Percentiles rank a stretch among this genome's conserved stretches.
phyloP scores from a whole-genome alignment of 92 coral and sea anemone species.

The Porites evermanni region DNA sequence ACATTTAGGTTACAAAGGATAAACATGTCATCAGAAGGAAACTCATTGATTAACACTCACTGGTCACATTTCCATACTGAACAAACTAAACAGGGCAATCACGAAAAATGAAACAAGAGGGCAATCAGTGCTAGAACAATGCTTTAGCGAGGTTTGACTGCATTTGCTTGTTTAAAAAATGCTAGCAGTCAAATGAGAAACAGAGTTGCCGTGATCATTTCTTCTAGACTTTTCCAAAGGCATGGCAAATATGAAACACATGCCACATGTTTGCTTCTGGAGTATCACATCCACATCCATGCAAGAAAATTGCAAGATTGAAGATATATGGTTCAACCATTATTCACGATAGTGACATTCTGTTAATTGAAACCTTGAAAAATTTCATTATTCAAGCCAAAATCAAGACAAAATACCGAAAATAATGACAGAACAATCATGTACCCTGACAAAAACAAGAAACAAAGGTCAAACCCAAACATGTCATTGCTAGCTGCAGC shows the following conservation, averaged over 20 bases:
- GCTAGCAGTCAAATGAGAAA: background rate
- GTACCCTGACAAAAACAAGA: background rate
- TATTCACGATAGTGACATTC: background rate
- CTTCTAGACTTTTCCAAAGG: slow-evolving; percentile 25
- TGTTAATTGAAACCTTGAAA: background rate
- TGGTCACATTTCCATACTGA: too few relatives aligned
- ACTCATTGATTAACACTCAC: too few relatives aligned
- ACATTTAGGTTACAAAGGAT: too few relatives aligned
- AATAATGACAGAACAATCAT: background rate
- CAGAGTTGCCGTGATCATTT: background rate
- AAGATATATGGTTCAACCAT: background rate
- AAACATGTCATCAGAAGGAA: too few relatives aligned
- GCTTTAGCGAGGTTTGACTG: background rate
- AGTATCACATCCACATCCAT: background rate
- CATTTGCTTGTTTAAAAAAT: background rate
- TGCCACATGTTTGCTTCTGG: background rate
- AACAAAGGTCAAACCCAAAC: slow-evolving; percentile 4
- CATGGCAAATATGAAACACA: slow-evolving; percentile 9
- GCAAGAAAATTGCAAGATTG: background rate
- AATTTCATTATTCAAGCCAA: background rate
- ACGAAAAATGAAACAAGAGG: too few relatives aligned
- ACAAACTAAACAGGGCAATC: too few relatives aligned
- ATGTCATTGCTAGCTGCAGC: background rate
- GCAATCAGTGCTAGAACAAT: too few relatives aligned
- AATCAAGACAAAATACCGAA: background rate